Conservation (phyloP, 2,797 vertebrate species). For the Coluber constrictor region DNA sequence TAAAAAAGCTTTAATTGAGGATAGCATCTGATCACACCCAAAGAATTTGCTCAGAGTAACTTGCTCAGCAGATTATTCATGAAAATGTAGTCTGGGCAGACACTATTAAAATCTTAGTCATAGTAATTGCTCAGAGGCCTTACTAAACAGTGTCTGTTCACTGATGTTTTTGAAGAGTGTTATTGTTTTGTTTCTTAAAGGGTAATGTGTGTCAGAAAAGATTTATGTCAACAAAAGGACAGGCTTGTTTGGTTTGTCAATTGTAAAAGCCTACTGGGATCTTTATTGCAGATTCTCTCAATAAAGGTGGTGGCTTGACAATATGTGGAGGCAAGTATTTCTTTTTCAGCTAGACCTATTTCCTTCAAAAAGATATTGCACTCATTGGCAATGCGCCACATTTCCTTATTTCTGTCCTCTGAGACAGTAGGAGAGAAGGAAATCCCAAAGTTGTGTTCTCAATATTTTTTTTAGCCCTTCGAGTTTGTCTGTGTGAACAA, state of each 20-base stretch:
- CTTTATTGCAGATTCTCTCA: neutral
- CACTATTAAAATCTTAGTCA: conserved; percentile 51
- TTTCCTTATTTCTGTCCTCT: neutral
- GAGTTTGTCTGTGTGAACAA: neutral
- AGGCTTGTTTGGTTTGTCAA: neutral
- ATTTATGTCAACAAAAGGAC: conserved; percentile 23
- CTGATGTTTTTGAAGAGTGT: conserved; percentile 12
- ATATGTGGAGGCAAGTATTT: neutral
- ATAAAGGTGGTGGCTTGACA: neutral
- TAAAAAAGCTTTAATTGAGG: conserved; percentile 59
- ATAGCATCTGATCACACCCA: conserved; percentile 52
- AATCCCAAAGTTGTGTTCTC: neutral
- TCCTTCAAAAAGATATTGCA: neutral
- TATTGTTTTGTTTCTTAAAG: neutral
- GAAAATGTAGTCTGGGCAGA: conserved; percentile 56
- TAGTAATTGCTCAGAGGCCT: conserved; percentile 38
- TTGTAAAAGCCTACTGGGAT: fast-evolving
- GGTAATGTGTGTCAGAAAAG: fast-evolving
- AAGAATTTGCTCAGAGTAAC: conserved; percentile 43
- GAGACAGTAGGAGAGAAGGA: neutral
- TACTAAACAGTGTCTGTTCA: conserved; percentile 21
- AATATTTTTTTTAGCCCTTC: neutral
- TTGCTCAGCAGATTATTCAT: conserved; percentile 54
- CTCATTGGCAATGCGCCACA: neutral
- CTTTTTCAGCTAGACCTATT: neutral